These are phyloP conservation scores for Stegostoma tigrinum DNA, from an alignment of 2,113 vertebrate species.

Conservation along the genomic window DNA sequence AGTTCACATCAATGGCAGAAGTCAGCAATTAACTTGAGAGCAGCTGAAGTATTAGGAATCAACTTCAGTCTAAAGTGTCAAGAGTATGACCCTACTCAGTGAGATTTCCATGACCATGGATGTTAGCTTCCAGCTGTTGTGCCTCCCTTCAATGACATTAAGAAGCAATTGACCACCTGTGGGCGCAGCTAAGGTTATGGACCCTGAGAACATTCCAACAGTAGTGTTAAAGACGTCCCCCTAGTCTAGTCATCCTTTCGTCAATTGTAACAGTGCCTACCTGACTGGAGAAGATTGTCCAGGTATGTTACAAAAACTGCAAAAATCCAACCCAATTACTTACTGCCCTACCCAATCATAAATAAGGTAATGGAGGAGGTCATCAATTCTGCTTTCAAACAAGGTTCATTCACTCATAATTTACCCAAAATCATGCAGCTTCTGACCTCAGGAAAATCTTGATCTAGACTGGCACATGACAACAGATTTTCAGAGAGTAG, in stretches of 20 bases:
- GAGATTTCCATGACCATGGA: background rate
- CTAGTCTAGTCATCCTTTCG: background rate
- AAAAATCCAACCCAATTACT: background rate
- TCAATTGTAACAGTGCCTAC: background rate
- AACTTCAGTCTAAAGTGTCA: background rate
- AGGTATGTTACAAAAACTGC: background rate
- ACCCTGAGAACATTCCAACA: background rate
- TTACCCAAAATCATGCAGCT: background rate
- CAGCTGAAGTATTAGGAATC: background rate
- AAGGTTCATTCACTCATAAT: background rate
- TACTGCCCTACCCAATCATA: background rate
- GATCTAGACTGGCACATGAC: background rate
- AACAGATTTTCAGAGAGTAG: background rate
- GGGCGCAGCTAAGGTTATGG: background rate
- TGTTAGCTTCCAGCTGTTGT: background rate
- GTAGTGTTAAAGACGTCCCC: background rate
- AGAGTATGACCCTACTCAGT: background rate
- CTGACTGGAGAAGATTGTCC: background rate
- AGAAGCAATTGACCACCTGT: background rate
- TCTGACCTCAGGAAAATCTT: background rate
- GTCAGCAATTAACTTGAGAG: background rate
- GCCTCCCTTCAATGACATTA: background rate
- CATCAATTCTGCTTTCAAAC: background rate
- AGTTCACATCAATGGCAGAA: too few relatives aligned
- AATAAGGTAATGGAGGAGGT: background rate